A percentile compares a stretch with the other conserved stretches of the same genome.
Evolutionary conservation across 2,113 vertebrate genomes (phyloP).

Genomic region (Heloderma charlesbogerti): DNA sequence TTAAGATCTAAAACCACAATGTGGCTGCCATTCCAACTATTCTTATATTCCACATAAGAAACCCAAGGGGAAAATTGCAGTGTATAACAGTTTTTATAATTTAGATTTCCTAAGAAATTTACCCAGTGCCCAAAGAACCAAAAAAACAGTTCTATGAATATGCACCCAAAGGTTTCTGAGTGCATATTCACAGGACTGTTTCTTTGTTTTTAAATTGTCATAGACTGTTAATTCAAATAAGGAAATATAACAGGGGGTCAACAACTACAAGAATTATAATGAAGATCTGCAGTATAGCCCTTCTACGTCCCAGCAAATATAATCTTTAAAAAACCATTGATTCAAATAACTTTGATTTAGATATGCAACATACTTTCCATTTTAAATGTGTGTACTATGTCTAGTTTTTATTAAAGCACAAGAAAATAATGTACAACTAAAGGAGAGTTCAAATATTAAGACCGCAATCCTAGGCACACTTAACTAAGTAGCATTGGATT

Average conservation of each 20-base stretch:
- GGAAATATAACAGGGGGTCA: not conserved
- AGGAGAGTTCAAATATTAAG: not conserved
- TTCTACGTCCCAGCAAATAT: not conserved
- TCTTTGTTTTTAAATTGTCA: not conserved
- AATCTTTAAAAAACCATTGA: not conserved
- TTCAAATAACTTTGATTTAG: not conserved
- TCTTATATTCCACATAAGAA: not conserved
- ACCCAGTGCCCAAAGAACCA: too few species aligned
- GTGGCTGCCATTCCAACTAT: conserved; percentile 24
- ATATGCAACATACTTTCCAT: not conserved
- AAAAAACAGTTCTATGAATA: too few species aligned
- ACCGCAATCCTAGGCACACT: not conserved
- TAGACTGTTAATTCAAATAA: not conserved
- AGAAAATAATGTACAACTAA: not conserved
- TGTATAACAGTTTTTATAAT: not conserved
- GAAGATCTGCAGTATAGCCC: not conserved
- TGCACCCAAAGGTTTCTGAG: not conserved
- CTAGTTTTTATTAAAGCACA: not conserved
- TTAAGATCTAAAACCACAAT: conserved; percentile 42
- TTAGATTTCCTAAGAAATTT: not conserved
- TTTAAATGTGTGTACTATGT: not conserved
- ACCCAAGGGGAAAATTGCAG: not conserved
- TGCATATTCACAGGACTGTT: not conserved
- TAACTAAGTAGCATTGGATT: rapidly evolving
- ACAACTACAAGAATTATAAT: not conserved